Conservation (phyloP, 2,113 vertebrate genomes). For the Colossoma macropomum region DNA sequence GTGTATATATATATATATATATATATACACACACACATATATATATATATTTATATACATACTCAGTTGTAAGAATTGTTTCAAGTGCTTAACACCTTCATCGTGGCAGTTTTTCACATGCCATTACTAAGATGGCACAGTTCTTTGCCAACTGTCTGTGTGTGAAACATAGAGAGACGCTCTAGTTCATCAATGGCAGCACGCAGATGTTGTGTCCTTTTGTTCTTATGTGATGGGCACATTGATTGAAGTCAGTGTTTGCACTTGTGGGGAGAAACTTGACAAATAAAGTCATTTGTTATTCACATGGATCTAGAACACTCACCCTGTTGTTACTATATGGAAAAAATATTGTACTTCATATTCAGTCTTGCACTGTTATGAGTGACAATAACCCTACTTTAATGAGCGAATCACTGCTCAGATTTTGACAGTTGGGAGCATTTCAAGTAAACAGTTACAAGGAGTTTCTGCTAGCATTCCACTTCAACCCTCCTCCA, state of each 20-base stretch:
- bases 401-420: not conserved
- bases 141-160: constrained; percentile 22
- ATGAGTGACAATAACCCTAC: not conserved
- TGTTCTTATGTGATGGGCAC: not conserved
- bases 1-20: constrained; percentile 12
- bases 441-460: not conserved
- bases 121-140: constrained; percentile 11
- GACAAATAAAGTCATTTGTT: not conserved
- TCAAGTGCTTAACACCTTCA: constrained; percentile 38
- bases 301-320: not conserved
- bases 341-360: not conserved
- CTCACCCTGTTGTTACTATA: not conserved
- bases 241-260: constrained; percentile 20
- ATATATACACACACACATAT: too few relatives aligned
- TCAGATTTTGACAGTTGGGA: constrained; percentile 6
- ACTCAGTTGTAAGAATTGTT: constrained; percentile 21
- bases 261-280: not conserved
- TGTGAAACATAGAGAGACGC: not conserved
- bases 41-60: not conserved
- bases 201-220: not conserved
- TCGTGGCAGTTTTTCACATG: constrained; percentile 11
- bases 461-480: not conserved
- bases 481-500: not conserved
- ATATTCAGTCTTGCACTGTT: not conserved
- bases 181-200: not conserved